phyloP scores from a whole-genome alignment of 2,888 invertebrate species.

The Sturmia bella region DNA sequence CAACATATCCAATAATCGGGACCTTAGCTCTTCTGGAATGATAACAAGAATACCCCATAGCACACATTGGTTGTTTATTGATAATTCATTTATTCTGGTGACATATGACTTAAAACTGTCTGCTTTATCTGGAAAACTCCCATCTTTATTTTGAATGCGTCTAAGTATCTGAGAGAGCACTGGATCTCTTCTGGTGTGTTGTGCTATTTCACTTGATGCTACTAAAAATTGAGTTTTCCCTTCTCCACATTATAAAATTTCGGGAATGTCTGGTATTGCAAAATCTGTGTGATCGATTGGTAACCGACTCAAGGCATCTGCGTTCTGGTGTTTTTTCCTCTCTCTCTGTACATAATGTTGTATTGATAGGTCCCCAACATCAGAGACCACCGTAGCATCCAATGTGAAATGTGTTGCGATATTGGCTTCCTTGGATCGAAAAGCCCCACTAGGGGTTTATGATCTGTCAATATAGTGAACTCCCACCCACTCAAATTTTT shows the following conservation, averaged over 20 bases:
- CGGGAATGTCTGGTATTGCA: conserved; percentile 30
- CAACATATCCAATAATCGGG: conserved; percentile 4
- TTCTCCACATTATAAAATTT: conserved; percentile 38
- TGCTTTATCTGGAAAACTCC: conserved; percentile 32
- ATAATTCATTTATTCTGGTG: conserved; percentile 36
- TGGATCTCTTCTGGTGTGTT: conserved; percentile 18
- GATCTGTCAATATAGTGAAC: conserved; percentile 34
- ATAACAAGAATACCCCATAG: conserved; percentile 43
- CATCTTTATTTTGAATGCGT: conserved; percentile 25
- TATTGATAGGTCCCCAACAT: conserved; percentile 38
- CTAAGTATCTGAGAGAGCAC: conserved; percentile 19
- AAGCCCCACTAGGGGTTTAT: conserved; percentile 14
- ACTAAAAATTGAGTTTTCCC: conserved; percentile 41
- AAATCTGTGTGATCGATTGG: neutral
- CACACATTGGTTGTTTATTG: conserved; percentile 40
- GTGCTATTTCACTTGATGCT: conserved; percentile 31
- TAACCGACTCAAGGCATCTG: conserved; percentile 47
- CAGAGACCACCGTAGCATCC: conserved; percentile 43
- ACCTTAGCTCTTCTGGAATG: conserved; percentile 6
- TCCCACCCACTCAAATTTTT: conserved; percentile 47
- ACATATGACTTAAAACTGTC: conserved; percentile 32
- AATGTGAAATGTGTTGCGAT: conserved; percentile 21
- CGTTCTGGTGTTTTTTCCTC: conserved; percentile 38
- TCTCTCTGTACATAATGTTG: conserved; percentile 20
- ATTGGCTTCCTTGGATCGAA: conserved; percentile 17